Evolutionary conservation across 2,113 vertebrate genomes (phyloP).

Genomic region (Pseudorectes ferrugineus): DNA sequence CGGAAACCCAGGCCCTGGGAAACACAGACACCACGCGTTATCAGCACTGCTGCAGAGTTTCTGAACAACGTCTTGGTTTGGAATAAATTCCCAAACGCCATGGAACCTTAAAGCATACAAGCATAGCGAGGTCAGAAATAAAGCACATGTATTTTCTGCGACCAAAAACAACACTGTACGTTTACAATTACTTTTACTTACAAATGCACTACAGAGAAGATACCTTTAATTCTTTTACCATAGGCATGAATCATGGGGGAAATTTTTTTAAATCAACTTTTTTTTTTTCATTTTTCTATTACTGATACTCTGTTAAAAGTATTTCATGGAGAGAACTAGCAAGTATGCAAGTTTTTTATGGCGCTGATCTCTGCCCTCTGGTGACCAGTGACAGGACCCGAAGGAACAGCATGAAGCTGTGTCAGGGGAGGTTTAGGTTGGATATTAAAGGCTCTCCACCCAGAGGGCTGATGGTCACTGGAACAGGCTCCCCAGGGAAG

Average conservation of each 20-base stretch:
- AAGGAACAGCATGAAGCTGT: neutral
- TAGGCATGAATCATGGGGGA: fast-evolving
- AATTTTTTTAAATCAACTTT: fast-evolving
- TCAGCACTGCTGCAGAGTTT: fast-evolving
- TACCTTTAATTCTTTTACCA: neutral
- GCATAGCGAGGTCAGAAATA: neutral
- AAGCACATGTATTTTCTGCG: fast-evolving
- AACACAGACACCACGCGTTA: neutral
- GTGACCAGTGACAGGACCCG: neutral
- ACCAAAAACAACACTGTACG: fast-evolving
- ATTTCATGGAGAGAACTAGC: neutral
- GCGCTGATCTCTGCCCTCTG: neutral
- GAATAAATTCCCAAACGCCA: neutral
- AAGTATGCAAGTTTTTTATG: fast-evolving
- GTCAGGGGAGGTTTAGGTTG: neutral
- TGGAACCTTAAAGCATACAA: fast-evolving
- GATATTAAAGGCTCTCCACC: neutral
- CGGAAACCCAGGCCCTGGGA: slow-evolving; percentile 71
- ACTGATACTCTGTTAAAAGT: neutral
- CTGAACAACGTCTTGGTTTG: fast-evolving
- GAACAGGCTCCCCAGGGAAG: neutral
- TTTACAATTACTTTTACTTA: neutral
- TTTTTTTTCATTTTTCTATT: neutral
- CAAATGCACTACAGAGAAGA: neutral
- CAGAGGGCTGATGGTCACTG: neutral